Base-by-base conservation (phyloP, 2,888 invertebrate species). In the Idaea dimidiata region DNA sequence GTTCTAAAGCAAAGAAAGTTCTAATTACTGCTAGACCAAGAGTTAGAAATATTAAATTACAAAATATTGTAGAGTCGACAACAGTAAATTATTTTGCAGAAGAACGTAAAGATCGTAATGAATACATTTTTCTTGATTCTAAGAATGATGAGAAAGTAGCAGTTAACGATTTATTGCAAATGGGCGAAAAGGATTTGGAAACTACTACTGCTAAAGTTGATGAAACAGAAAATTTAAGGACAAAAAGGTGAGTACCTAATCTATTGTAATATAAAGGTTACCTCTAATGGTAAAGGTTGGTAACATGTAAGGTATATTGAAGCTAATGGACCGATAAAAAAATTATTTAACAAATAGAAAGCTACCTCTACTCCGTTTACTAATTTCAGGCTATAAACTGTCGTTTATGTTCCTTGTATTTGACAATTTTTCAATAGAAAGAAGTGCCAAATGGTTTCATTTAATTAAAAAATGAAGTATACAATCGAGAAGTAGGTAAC, bases 101-200 rank as follows among this genome's bases (percentile, higher is more conserved):
- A 57, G 69, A 69, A 63, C 62, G 65, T 17, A 33, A 64, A 6
- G 76, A 77, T 62, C 54, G 31, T 14, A 64, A 66, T 8, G 79
- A 82, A 67, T 78, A 72, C 59, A 78, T 79, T 16, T 79, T 81
- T 32, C 16, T 80, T 33, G 69, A 73, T 43, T 43, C 43, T 58
- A 63, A 64, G 17, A 10, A 17, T n/a, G 53, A 68, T 16, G 31
- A 61, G 4, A 56, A 60, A 59, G 16, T 59, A 8, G 0, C 10
- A 4, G n/a, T 32, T 0, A 61, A 17, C 16, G 59, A 61, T 16
- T 17, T 61, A 6, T 16, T 55, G 3, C 54, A 59, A 17, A 59
- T 24, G 32, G 62, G 58, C 59, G 57, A 57, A 16, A 32, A 53
- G 54, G 65, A 70, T 10, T 58, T 61, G 32, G 63, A 57, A 14